phyloP scores from a whole-genome alignment of 2,797 vertebrate species.

The Chaetodon trifasciatus region DNA sequence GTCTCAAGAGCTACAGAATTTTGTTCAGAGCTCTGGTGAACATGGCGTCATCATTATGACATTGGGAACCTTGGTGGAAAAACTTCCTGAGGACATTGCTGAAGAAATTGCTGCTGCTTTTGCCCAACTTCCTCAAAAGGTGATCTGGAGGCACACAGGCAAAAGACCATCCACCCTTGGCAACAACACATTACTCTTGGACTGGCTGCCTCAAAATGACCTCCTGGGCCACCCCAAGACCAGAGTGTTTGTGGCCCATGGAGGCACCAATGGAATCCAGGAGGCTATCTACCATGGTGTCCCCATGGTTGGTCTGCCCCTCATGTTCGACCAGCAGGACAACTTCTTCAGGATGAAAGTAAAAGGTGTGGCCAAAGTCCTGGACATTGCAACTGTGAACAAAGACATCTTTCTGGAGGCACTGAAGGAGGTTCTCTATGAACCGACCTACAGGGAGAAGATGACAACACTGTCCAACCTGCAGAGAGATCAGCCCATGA shows the following conservation, averaged over 20 bases:
- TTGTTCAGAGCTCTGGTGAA: slow-evolving; percentile 74
- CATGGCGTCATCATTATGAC: slow-evolving; percentile 81
- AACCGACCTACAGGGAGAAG: slow-evolving; percentile 70
- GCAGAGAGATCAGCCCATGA: slow-evolving; percentile 38
- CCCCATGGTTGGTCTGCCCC: slow-evolving; percentile 75
- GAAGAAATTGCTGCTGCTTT: slow-evolving; percentile 77
- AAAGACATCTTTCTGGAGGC: slow-evolving; percentile 71
- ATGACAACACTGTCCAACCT: slow-evolving; percentile 77
- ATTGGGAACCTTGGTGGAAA: slow-evolving; percentile 68
- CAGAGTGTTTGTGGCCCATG: slow-evolving; percentile 75
- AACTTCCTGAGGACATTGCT: slow-evolving; percentile 66
- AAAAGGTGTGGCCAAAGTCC: slow-evolving; percentile 75
- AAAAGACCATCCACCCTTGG: slow-evolving; percentile 69
- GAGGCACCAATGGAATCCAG: slow-evolving; percentile 30
- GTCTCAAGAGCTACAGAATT: slow-evolving; percentile 69
- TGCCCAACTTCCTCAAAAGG: slow-evolving; percentile 77
- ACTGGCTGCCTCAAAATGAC: slow-evolving; percentile 81
- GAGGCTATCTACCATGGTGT: slow-evolving; percentile 79
- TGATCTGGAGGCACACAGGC: slow-evolving; percentile 75
- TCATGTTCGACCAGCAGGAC: slow-evolving; percentile 76
- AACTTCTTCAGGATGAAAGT: slow-evolving; percentile 74
- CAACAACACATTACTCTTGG: slow-evolving; percentile 76
- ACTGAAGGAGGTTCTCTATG: slow-evolving; percentile 68
- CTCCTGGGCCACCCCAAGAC: slow-evolving; percentile 79
- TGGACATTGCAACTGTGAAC: slow-evolving; percentile 69